These are phyloP conservation scores for Kryptolebias marmoratus DNA, from an alignment of 2,113 vertebrate genomes.

Conservation along the genomic window DNA sequence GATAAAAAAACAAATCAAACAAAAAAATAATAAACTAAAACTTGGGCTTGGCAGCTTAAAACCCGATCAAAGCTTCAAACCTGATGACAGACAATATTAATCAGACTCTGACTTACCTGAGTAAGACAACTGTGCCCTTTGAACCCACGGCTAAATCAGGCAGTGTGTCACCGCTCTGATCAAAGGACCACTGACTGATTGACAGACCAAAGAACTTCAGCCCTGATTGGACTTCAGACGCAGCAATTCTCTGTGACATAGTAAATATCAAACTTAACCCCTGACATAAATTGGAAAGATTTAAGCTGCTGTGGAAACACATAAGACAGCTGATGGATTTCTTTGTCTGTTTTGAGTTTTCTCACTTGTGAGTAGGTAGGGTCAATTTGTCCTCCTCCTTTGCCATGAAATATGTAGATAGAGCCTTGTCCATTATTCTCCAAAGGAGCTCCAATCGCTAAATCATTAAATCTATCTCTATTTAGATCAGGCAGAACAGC, in stretches of 20 bases:
- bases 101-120: constrained; percentile 67
- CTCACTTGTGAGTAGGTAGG: constrained; percentile 73
- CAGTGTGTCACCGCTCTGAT: constrained; percentile 67
- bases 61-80: background rate
- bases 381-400: constrained; percentile 35
- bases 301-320: background rate
- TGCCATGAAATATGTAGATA: constrained; percentile 79
- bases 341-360: background rate
- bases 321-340: background rate
- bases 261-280: background rate
- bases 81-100: background rate
- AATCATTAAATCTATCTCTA: constrained; percentile 63
- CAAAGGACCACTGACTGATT: constrained; percentile 69
- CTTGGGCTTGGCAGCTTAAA: too few species aligned
- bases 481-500: constrained; percentile 77
- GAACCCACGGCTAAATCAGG: constrained; percentile 58
- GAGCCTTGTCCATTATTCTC: constrained; percentile 77
- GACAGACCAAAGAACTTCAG: constrained; percentile 76
- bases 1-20: background rate
- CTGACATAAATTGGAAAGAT: background rate
- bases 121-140: constrained; percentile 68
- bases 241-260: constrained; percentile 70
- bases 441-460: constrained; percentile 80
- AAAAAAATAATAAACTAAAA: background rate
- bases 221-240: constrained; percentile 54